A percentile compares a stretch with the other conserved stretches of the same genome.
These are phyloP conservation scores for Bombus consobrinus DNA, from an alignment of 1,140 invertebrate genomes.

Conservation along the genomic window DNA sequence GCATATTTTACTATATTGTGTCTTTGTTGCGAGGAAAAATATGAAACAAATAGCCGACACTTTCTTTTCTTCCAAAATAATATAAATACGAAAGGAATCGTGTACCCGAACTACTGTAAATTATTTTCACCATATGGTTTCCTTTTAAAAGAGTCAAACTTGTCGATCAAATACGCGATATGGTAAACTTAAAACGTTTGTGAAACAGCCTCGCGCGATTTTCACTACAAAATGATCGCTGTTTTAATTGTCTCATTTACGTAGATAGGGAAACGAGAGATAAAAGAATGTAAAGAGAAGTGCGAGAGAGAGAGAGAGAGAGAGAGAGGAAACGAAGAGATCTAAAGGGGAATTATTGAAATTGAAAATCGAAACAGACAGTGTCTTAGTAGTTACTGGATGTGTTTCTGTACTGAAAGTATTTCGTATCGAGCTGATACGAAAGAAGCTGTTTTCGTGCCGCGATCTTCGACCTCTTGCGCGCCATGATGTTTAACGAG, in stretches of 20 bases:
- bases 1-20: conserved; percentile 59
- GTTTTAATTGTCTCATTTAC: not conserved
- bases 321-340: too few species aligned
- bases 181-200: not conserved
- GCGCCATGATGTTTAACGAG: not conserved
- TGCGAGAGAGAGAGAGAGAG: not conserved
- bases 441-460: conserved; percentile 28
- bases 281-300: too few species aligned
- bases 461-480: conserved; percentile 56
- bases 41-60: not conserved
- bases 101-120: not conserved
- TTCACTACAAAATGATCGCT: not conserved
- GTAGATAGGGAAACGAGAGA: too few species aligned
- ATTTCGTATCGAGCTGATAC: conserved; percentile 37
- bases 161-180: too few species aligned
- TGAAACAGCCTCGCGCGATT: not conserved
- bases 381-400: conserved; percentile 26
- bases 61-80: not conserved
- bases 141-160: not conserved
- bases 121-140: not conserved
- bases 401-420: not conserved
- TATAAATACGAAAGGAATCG: not conserved
- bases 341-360: too few species aligned
- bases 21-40: not conserved
- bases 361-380: not conserved